Base-by-base conservation (phyloP, 2,888 invertebrate genomes). In the Troilus luridus region DNA sequence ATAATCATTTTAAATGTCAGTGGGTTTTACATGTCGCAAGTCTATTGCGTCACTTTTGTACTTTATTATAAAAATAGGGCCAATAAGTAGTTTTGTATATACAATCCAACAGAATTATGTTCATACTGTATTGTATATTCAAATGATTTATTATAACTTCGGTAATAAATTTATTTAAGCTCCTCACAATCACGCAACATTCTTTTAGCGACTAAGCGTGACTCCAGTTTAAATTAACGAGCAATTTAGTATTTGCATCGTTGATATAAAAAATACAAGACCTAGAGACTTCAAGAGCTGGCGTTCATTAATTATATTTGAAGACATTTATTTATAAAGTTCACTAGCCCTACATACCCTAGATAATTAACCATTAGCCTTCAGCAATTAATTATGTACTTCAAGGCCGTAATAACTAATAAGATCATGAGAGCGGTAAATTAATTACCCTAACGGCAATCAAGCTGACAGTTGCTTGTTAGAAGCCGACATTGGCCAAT, bases 131-230 rank as follows among this genome's bases (percentile, higher is more conserved):
- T 17, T 77, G 8, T 19, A 27, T 41, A 41, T 41, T 41, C 0
- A 19, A 41, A 41, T 1, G 41, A 77, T 41, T 41, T 41, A 41
- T 77, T 77, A 41, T 77, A 17, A 10, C 41, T 17, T 8, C 8
- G 3, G 17, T 14, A 77, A 10, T 67, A 67, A 67, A 77, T 77
- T 77, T 77, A 77, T 77, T 27, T 77, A 17, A 77, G 17, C 8
- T 17, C 27, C 27, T 41, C 72, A 41, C 14, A 19, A 19, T 77
- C 72, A 77, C 19, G 72, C 72, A 72, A 77, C 17, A 77, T 41
- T 77, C 72, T 77, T 67, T 67, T 67, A 27, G 41, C 17, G 72
- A 17, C 72, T 19, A 77, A 27, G 72, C 72, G 72, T 77, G 72
- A 77, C 72, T 77, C 14, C 17, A 8, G 41, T 77, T 19, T 17